Base-by-base conservation (phyloP, 2,113 vertebrate genomes). In the Serinus canaria region DNA sequence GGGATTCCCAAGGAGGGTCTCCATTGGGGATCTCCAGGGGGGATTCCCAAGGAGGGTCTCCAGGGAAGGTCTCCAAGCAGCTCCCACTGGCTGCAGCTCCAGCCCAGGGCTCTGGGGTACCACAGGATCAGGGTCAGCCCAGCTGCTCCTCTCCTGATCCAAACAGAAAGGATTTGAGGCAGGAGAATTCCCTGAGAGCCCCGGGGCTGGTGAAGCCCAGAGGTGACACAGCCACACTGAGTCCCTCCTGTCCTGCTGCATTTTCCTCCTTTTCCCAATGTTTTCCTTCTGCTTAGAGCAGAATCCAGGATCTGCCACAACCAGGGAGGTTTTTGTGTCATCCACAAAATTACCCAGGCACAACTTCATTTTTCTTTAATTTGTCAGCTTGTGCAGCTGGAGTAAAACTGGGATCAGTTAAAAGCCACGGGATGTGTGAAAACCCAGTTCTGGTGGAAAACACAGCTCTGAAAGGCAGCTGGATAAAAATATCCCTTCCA, bases 71-170 rank as follows among this genome's bases (percentile, higher is more conserved):
- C n/a, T 20, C 53, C 60, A 31, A 15, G 68, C 27, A 53, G 22
- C 18, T 39, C 59, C 69, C 13, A 0, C 14, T 15, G 30, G 4
- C 50, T 15, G n/a, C 18, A n/a, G 31, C 11, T 15, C 13, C 73
- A 28, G 41, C 18, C 0, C 5, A 7, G 74, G 31, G 8, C 6
- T 15, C 43, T 18, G 58, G 23, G 37, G 9, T 5, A 0, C 6
- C 2, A 0, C 2, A 0, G 56, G 49, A 18, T 33, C 58, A 1
- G 30, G 43, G 5, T 7, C 0, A 3, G 66, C 23, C 9, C 17
- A 6, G 0, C 52, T 5, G 20, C 11, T 28, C 24, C 50, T n/a
- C 53, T 58, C 21, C 83, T 30, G 77, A 25, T 9, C 2, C 15
- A 0, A 31, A 5, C 23, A 22, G 56, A 3, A 11, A 4, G 37